A percentile compares a stretch with the other conserved stretches of the same genome.
Evolutionary conservation across 2,797 vertebrate species (phyloP).

Genomic region (Cetoscarus ocellatus): DNA sequence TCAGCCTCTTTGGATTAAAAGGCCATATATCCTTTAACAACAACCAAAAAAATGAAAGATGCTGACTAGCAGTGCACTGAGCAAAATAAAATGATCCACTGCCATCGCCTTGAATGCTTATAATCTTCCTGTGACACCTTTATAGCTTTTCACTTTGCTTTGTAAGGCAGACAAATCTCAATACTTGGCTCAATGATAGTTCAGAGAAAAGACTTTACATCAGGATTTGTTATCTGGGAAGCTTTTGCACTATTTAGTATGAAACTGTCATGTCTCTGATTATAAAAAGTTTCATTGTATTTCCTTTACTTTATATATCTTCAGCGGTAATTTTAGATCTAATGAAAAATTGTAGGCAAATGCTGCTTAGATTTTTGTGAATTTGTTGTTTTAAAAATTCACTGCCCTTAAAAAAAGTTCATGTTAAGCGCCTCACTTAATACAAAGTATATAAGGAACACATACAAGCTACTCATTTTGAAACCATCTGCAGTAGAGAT

Average conservation of each 20-base stretch:
- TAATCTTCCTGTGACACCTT: conserved; percentile 76
- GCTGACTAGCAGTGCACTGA: conserved; percentile 67
- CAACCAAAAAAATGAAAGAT: conserved; percentile 60
- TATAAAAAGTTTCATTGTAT: neutral
- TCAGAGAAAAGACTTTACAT: conserved; percentile 43
- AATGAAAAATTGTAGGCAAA: conserved; percentile 18
- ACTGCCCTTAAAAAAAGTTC: too few species aligned
- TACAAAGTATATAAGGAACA: conserved; percentile 6
- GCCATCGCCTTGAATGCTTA: conserved; percentile 74
- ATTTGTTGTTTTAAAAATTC: conserved; percentile 3
- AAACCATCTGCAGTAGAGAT: neutral
- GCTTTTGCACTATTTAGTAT: neutral
- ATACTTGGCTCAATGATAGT: conserved; percentile 31
- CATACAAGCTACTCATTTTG: too few species aligned
- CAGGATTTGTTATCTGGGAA: conserved; percentile 20
- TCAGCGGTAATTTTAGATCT: neutral
- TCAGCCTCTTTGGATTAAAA: conserved; percentile 77
- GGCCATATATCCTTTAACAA: conserved; percentile 77
- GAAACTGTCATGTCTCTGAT: conserved; percentile 15
- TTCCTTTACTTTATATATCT: neutral
- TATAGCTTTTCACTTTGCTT: conserved; percentile 72
- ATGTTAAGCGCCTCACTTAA: neutral
- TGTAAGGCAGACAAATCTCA: conserved; percentile 55
- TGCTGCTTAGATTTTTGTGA: conserved; percentile 6
- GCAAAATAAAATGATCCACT: conserved; percentile 74